Base-by-base conservation (phyloP, 1,140 invertebrate genomes). In the Polyergus mexicanus region DNA sequence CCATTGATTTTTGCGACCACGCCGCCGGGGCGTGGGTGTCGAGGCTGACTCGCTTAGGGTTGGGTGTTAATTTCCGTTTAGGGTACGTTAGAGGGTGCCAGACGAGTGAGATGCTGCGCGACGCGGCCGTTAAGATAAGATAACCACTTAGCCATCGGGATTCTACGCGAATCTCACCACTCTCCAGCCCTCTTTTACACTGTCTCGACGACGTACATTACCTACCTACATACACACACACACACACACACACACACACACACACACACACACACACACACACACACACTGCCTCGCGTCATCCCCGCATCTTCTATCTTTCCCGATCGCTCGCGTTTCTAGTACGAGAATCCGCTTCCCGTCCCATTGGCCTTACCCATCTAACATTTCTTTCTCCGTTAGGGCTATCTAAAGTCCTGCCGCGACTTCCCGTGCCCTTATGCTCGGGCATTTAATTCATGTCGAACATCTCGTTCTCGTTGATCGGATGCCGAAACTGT, bases 61-160 rank as follows among this genome's bases (percentile, higher is more conserved):
- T 44, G 83, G 89, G 91, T 93, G 92, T 94, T 93, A 94, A 94
- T 94, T 94, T 94, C 92, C 92, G 92, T 92, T 94, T 92, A 91
- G 92, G 89, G 90, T 88, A 75, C 90, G 91, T 91, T 91, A 91
- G 89, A 76, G 90, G 87, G 84, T 63, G 84, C 41, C 83, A 86
- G 86, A 38, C 78, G 19, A 78, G 68, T 54, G 88, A 91, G 89
- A 91, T 86, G 88, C 83, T 87, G 85, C 89, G 85, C 89, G 47
- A 69, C 90, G 65, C 80, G 38, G 68, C 92, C 87, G 93, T 94
- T 94, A 91, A 94, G 94, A 95, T 95, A 95, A 94, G 93, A 94
- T 93, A 93, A 93, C 92, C 92, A 93, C 90, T 92, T 93, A 92
- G 90, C 92, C 92, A 94, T 94, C 92, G 91, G 88, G 81, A 92